Percentiles rank a stretch among this genome's conserved stretches.
These are phyloP conservation scores for Hoplodrina ambigua DNA, from an alignment of 2,888 invertebrate genomes.

Conservation along the genomic window DNA sequence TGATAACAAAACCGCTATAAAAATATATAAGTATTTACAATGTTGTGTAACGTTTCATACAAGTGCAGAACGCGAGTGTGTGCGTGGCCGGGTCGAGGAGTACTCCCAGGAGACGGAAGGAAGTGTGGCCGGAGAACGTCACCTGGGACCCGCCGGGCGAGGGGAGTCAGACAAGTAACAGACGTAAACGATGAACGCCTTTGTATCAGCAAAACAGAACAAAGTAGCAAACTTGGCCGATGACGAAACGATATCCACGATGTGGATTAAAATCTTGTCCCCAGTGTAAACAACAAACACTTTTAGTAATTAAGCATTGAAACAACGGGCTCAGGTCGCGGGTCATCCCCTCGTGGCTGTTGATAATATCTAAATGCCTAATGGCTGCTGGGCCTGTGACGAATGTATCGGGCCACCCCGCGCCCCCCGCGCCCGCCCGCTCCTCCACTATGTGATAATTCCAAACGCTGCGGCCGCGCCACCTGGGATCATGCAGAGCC, in stretches of 20 bases:
- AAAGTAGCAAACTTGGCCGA: conserved; percentile 58
- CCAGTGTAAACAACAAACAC: conserved; percentile 83
- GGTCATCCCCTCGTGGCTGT: conserved; percentile 85
- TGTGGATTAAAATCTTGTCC: conserved; percentile 72
- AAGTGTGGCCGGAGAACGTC: conserved; percentile 87
- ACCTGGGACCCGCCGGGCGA: conserved; percentile 81
- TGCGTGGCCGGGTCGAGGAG: conserved; percentile 81
- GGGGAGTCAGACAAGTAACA: conserved; percentile 73
- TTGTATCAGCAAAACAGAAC: conserved; percentile 58
- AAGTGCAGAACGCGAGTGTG: conserved; percentile 63
- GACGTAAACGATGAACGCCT: conserved; percentile 74
- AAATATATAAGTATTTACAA: conserved; percentile 23
- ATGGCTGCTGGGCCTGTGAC: conserved; percentile 91
- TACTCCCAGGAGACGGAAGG: conserved; percentile 84
- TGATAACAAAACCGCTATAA: conserved; percentile 14
- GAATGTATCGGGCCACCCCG: conserved; percentile 86
- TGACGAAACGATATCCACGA: conserved; percentile 61
- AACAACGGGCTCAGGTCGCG: conserved; percentile 86
- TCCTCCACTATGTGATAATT: conserved; percentile 91
- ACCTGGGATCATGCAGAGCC: conserved; percentile 89
- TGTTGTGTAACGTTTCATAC: conserved; percentile 41
- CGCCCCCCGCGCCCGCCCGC: conserved; percentile 73
- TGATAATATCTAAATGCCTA: conserved; percentile 91
- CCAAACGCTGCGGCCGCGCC: conserved; percentile 91
- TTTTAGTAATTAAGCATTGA: conserved; percentile 89